phyloP scores from a whole-genome alignment of 37 sponge, comb jelly and placozoan species.

The Ephydatia muelleri region DNA sequence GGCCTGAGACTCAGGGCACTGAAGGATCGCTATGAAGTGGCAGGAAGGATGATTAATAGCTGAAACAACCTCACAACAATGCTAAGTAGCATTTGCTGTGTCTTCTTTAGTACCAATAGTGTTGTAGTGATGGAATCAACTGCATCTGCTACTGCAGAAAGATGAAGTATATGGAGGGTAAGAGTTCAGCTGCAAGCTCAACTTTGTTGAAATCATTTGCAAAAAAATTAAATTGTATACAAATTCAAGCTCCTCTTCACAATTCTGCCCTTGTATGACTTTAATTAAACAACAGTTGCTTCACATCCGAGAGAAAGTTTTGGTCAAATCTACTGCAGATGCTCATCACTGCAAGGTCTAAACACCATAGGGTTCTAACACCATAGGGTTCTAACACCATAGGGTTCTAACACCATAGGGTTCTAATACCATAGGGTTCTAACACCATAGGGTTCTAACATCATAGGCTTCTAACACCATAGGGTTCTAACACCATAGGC shows the following conservation, averaged over 20 bases:
- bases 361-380: constrained; percentile 61
- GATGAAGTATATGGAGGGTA: constrained; percentile 34
- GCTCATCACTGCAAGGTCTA: constrained; percentile 63
- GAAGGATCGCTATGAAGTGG: constrained; percentile 76
- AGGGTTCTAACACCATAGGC: no score
- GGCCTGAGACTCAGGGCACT: constrained; percentile 75
- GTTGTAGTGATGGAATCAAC: constrained; percentile 38
- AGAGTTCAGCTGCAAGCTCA: constrained; percentile 61
- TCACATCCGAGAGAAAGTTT: constrained; percentile 51
- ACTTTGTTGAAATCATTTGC: constrained; percentile 42
- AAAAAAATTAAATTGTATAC: constrained; percentile 48
- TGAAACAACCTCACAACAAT: no score
- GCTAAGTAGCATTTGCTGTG: no score
- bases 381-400: no score
- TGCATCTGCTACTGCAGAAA: constrained; percentile 32
- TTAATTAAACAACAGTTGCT: constrained; percentile 64
- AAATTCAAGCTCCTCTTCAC: constrained; percentile 35
- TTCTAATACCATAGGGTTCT: no score
- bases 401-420: no score
- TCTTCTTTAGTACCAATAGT: constrained; percentile 31
- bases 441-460: no score
- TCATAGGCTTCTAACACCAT: no score
- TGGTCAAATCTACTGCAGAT: constrained; percentile 69
- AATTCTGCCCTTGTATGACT: constrained; percentile 28
- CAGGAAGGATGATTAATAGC: constrained; percentile 68